Evolutionary conservation across 2,888 invertebrate species (phyloP).

Genomic region (Thymelicus acteon): DNA sequence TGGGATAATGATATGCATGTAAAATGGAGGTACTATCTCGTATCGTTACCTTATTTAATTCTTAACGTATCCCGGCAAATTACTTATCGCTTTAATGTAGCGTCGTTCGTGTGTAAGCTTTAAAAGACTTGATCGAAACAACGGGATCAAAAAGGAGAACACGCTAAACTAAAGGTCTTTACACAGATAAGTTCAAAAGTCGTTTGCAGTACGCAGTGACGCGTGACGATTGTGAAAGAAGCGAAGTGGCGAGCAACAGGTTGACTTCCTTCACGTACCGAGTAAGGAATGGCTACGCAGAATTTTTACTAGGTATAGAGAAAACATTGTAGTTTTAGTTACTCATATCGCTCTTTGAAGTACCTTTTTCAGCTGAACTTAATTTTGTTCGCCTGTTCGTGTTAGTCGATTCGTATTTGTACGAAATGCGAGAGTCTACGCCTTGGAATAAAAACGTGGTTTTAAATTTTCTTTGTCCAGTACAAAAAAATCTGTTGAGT

Average conservation of each 20-base stretch:
- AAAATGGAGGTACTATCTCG: background rate
- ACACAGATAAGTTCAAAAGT: constrained; percentile 18
- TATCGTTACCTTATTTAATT: background rate
- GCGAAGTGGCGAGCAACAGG: constrained; percentile 15
- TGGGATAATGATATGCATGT: constrained; percentile 1
- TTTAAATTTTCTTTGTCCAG: too few relatives aligned
- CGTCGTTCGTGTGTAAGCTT: background rate
- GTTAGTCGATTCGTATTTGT: too few relatives aligned
- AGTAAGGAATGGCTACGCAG: background rate
- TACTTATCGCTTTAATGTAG: constrained; percentile 8
- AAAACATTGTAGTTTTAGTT: too few relatives aligned
- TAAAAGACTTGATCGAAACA: constrained; percentile 9
- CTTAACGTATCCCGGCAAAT: background rate
- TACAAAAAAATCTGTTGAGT: too few relatives aligned
- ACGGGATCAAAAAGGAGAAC: constrained; percentile 12
- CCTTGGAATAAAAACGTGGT: too few relatives aligned
- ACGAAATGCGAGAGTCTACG: too few relatives aligned
- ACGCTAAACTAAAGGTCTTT: constrained; percentile 10
- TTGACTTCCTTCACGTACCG: constrained; percentile 1
- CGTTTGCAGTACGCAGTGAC: constrained; percentile 21
- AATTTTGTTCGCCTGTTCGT: too few relatives aligned
- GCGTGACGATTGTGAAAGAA: constrained; percentile 11
- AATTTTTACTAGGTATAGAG: background rate
- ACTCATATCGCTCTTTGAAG: too few relatives aligned
- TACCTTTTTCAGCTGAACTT: too few relatives aligned